Base-by-base conservation (phyloP, 2,113 vertebrate genomes). In the Vicugna pacos region DNA sequence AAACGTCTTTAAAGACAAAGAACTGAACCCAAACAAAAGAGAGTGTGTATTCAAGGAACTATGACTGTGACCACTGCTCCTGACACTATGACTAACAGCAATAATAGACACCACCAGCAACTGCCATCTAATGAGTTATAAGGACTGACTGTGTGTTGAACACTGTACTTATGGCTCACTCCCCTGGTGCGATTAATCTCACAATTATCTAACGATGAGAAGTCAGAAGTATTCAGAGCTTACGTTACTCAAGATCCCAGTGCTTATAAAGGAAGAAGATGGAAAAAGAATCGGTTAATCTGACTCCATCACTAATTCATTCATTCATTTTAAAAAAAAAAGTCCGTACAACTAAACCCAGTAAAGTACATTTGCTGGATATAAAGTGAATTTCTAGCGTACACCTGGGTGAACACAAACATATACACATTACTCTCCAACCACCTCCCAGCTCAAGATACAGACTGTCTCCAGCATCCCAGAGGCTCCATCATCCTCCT, bases 361-460 rank as follows among this genome's bases (percentile, higher is more conserved):
- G 22, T 70, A 52, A 91, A 42, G 38, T 8, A 1, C 26, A n/a
- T 26, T n/a, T 69, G 13, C 3, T 84, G 2, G 16, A 8, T 60
- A 48, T 60, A n/a, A 75, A 48, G 38, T n/a, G 12, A 80, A 60
- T 48, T n/a, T 48, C 26, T 70, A 48, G 30, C 35, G 14, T 20
- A 9, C 8, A 69, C 35, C 15, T 48, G 15, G 30, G n/a, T 70
- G 52, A 72, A 58, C 8, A 60, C n/a, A 80, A 56, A 70, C 20
- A 20, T 26, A 17, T 8, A 0, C 9, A 2, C 17, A 12, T 5
- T 22, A 4, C 3, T 15, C 54, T 38, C 13, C 58, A 56, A 35
- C 35, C 35, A 42, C 38, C 58, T n/a, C 30, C 1, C 8, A 58
- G n/a, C 20, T 19, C 5, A 24, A 19, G 32, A 19, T 20, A 12